Evolutionary conservation across 1,140 invertebrate species (phyloP).

Genomic region (Zeugodacus cucurbitae): DNA sequence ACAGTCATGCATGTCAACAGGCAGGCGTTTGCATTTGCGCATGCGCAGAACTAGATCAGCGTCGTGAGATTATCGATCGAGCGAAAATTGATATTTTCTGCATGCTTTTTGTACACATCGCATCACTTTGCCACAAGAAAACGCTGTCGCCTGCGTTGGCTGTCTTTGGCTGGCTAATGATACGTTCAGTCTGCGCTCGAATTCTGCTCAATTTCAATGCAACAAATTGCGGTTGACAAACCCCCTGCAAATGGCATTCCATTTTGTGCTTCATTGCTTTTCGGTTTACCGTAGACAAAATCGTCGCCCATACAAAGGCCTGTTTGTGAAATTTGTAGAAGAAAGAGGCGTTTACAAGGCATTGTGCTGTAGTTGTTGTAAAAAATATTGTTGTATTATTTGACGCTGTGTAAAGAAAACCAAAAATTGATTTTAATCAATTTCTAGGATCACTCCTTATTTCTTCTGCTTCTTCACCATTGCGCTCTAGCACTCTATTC

Average conservation of each 20-base stretch:
- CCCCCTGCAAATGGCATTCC: conserved; percentile 13
- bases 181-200: conserved; percentile 5
- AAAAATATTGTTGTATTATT: not conserved
- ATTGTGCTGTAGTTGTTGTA: not conserved
- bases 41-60: conserved; percentile 14
- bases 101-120: not conserved
- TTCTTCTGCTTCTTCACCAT: too few species aligned
- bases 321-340: not conserved
- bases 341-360: conserved; percentile 27
- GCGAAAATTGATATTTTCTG: conserved; percentile 15
- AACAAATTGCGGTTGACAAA: conserved; percentile 38
- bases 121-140: too few species aligned
- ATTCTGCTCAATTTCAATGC: conserved; percentile 21
- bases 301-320: not conserved
- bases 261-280: conserved; percentile 3
- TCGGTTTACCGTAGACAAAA: not conserved
- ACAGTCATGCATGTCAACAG: not conserved
- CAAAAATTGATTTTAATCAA: conserved; percentile 39
- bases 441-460: conserved; percentile 33
- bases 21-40: not conserved
- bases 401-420: conserved; percentile 12
- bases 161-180: conserved; percentile 16
- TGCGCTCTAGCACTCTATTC: not conserved
- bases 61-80: conserved; percentile 6
- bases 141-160: too few species aligned